Percentiles rank a stretch among this genome's conserved stretches.
Conservation (phyloP, 1,140 invertebrate species). For the Gyrodactylus salaris region DNA sequence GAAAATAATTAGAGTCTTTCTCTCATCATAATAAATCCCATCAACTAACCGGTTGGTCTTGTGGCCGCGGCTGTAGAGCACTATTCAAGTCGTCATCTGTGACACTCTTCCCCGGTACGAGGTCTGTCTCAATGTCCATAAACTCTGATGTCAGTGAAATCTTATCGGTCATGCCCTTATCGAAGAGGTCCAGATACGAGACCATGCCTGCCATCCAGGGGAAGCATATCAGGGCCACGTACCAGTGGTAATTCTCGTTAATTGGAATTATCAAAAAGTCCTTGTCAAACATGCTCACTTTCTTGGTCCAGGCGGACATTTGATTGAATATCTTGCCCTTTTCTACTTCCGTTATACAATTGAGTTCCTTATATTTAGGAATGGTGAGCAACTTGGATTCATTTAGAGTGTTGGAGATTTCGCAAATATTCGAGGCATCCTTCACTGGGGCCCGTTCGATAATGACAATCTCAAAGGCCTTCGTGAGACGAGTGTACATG, state of each 20-base stretch:
- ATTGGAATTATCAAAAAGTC: slow-evolving; percentile 84
- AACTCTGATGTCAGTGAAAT: background rate
- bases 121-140: background rate
- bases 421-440: no score
- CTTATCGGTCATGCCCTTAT: background rate
- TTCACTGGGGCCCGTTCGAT: background rate
- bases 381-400: background rate
- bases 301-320: slow-evolving; percentile 46
- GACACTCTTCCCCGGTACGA: background rate
- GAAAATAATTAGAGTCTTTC: slow-evolving; percentile 9
- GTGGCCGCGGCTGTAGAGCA: background rate
- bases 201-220: slow-evolving; percentile 6
- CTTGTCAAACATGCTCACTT: slow-evolving; percentile 74
- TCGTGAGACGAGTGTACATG: background rate
- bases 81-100: background rate
- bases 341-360: background rate
- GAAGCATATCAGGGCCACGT: slow-evolving; percentile 4
- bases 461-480: background rate
- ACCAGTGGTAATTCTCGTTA: slow-evolving; percentile 42
- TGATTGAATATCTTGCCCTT: background rate
- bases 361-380: background rate
- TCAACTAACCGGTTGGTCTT: background rate
- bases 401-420: no score
- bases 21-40: background rate
- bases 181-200: background rate